Percentiles rank a stretch among this genome's conserved stretches.
These are phyloP conservation scores for human (Homo sapiens) DNA, from an alignment of 2,113 vertebrate genomes.

Conservation along the genomic window GRCh38 chr2:236598501-236599000, in stretches of 20 bases:
- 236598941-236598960: not conserved
- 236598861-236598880: accelerated
- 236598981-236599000: accelerated
- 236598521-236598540: not conserved
- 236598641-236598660: accelerated
- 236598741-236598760: not conserved
- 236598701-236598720: accelerated
- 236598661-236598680: not conserved
- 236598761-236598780: accelerated
- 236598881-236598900: not conserved
- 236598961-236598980: not conserved
- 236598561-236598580: not conserved
- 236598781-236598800: not conserved
- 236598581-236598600: not conserved
- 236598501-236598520: not conserved
- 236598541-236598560: accelerated
- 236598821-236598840: accelerated
- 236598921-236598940: not conserved
- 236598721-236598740: accelerated
- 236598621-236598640: accelerated
- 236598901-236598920: not conserved
- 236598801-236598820: accelerated
- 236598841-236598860: not conserved
- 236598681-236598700: not conserved
- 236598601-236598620: accelerated